Base-by-base conservation (phyloP, 2,113 vertebrate species). In the Ornithorhynchus anatinus region DNA sequence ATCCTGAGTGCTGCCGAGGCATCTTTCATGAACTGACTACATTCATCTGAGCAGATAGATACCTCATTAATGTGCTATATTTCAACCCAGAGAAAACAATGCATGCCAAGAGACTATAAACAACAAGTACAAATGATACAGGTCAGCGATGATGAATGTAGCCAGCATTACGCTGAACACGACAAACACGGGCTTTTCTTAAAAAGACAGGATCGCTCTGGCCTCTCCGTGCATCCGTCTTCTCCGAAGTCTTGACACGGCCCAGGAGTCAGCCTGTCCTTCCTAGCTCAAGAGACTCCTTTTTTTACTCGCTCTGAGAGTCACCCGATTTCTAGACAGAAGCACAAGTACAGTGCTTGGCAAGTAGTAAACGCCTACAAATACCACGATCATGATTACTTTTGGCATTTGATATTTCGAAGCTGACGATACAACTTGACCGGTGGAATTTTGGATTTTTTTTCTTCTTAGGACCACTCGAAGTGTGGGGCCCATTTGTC, bases 61-160 rank as follows among this genome's bases (percentile, higher is more conserved):
- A 70, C 80, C 88, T 93, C 89, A 86, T 93, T 92, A 94, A 88
- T 63, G 72, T 54, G 82, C 86, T 82, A 69, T 91, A 91, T 90
- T 90, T 91, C 90, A 93, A 85, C 57, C 72, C 57, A 32, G 37
- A 84, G 82, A 84, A 93, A 91, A 92, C 87, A 91, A 89, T 73
- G 82, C 69, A 69, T 42, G 82, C 86, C 22, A 33, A 84, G 91
- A 92, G 88, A 88, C 88, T 78, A 84, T 91, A 89, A 92, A 91
- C 85, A 85, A 89, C 74, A 75, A 88, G 77, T 64, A 86, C 88
- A 87, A 88, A 82, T 65, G 81, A 89, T 83, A 58, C 85, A 90
- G 91, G 90, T 92, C 90, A 90, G 4, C 33, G 81, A 65, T 90
- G 90, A 93, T 89, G 79, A 90, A 93, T 90, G 84, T 35, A 84